A percentile compares a stretch with the other conserved stretches of the same genome.
phyloP scores from a whole-genome alignment of 2,888 invertebrate species.

The Xanthia icteritia region DNA sequence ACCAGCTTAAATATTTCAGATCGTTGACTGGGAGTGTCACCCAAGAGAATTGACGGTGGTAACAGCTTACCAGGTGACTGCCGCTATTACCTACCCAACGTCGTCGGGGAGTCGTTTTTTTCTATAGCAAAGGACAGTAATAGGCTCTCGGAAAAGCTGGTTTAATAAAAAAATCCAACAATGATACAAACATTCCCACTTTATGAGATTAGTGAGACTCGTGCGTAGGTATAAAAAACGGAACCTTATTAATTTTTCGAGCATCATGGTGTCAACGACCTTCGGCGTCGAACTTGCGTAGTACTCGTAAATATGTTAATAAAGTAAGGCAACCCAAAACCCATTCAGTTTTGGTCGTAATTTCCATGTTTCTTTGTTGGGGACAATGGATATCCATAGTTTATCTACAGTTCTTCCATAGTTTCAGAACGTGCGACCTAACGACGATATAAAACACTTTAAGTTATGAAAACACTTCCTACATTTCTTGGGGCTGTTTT shows the following conservation, averaged over 20 bases:
- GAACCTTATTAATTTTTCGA: constrained; percentile 57
- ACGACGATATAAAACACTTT: constrained; percentile 57
- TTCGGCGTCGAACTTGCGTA: constrained; percentile 59
- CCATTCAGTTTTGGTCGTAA: constrained; percentile 63
- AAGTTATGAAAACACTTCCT: constrained; percentile 52
- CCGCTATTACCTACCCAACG: constrained; percentile 1
- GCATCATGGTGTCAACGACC: constrained; percentile 54
- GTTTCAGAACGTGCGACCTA: constrained; percentile 42
- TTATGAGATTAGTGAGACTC: constrained; percentile 29
- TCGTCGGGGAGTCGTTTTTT: constrained; percentile 19
- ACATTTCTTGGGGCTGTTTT: constrained; percentile 38
- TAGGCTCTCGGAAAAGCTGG: neutral
- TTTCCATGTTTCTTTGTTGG: constrained; percentile 60
- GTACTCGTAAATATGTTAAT: constrained; percentile 69
- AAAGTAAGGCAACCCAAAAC: constrained; percentile 55
- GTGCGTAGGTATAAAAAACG: constrained; percentile 33
- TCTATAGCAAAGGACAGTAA: neutral
- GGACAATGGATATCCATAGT: constrained; percentile 61
- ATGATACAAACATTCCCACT: constrained; percentile 24
- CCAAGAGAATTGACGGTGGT: constrained; percentile 22
- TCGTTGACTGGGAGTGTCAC: constrained; percentile 30
- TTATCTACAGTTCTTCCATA: constrained; percentile 53
- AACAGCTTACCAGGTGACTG: constrained; percentile 12
- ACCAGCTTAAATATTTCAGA: constrained; percentile 38
- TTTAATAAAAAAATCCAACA: constrained; percentile 5